phyloP scores from a whole-genome alignment of 2,888 invertebrate species.

The Tineola bisselliella region DNA sequence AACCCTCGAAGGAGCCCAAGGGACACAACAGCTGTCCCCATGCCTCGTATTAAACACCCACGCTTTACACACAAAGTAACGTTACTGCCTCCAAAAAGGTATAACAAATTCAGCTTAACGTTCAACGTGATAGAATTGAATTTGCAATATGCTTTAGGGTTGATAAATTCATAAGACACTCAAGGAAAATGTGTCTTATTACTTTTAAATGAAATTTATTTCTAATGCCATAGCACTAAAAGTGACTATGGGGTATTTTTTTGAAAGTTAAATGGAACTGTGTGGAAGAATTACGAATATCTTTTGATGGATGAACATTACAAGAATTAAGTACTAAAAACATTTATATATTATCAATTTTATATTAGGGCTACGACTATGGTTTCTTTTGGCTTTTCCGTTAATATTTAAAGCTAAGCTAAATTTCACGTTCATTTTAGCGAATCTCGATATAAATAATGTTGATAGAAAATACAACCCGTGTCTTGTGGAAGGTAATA shows the following conservation, averaged over 20 bases:
- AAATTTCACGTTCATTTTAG: no score
- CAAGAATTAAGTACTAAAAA: neutral
- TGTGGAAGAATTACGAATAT: neutral
- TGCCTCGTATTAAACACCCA: conserved; percentile 61
- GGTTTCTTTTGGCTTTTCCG: no score
- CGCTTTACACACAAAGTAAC: conserved; percentile 19
- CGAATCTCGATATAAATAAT: no score
- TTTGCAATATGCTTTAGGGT: neutral
- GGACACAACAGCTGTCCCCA: conserved; percentile 62
- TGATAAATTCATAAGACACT: neutral
- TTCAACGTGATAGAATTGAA: neutral
- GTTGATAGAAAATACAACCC: neutral
- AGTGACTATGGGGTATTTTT: neutral
- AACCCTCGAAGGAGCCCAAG: conserved; percentile 48
- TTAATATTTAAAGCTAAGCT: no score
- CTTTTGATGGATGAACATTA: neutral
- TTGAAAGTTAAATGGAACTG: neutral
- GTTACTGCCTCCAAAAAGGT: neutral
- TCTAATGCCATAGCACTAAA: neutral
- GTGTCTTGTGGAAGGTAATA: neutral
- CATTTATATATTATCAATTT: no score
- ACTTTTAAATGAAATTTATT: neutral
- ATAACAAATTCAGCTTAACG: neutral
- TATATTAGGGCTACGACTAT: no score
- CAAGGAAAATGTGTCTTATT: neutral